Evolutionary conservation across 2,113 vertebrate genomes (phyloP).

Genomic region (Saguinus imperator): DNA sequence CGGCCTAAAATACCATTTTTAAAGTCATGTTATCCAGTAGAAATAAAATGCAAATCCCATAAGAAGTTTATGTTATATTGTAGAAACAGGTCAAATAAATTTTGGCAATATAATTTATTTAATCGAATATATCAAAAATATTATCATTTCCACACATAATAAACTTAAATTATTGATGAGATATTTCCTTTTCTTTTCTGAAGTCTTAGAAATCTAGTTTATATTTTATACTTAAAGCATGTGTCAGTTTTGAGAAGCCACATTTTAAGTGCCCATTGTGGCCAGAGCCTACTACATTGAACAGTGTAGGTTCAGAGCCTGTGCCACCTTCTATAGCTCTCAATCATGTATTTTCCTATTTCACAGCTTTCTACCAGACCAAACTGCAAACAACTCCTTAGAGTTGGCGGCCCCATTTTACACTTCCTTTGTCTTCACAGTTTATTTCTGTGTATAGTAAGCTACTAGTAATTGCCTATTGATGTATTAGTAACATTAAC

Average conservation of each 20-base stretch:
- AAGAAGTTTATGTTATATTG: neutral
- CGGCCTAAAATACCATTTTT: neutral
- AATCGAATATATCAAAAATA: neutral
- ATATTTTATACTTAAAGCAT: neutral
- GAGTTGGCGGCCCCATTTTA: neutral
- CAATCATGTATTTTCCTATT: neutral
- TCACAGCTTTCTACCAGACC: neutral
- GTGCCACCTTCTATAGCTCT: neutral
- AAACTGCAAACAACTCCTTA: neutral
- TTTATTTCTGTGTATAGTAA: neutral
- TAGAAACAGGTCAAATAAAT: constrained; percentile 5
- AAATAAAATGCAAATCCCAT: constrained; percentile 13
- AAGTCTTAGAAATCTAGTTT: neutral
- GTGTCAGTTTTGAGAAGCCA: neutral
- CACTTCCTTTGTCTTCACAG: neutral
- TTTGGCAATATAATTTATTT: neutral
- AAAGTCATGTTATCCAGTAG: neutral
- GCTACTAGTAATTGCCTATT: constrained; percentile 5
- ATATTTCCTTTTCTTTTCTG: neutral
- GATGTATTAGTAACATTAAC: neutral
- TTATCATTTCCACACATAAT: neutral
- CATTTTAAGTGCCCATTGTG: neutral
- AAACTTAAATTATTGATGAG: neutral
- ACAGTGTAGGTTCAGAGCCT: neutral
- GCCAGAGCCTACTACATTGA: neutral